Evolutionary conservation across 2,888 invertebrate species (phyloP).

Genomic region (Dione vanillae): DNA sequence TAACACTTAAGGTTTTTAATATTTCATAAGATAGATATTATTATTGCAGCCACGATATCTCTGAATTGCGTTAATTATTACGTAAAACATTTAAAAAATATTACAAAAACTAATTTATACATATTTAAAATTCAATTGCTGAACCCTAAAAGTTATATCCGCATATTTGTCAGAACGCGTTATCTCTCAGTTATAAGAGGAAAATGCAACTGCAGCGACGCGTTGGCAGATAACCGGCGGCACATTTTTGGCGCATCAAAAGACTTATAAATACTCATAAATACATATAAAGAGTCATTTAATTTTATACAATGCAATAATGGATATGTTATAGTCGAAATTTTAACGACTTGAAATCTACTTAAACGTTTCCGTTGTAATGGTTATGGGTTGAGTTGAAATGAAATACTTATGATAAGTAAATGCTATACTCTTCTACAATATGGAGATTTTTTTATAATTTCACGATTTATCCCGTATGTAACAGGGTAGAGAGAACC

Average conservation of each 20-base stretch:
- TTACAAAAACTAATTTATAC: not conserved
- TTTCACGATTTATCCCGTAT: too few relatives aligned
- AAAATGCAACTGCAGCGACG: conserved; percentile 41
- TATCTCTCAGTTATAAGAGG: conserved; percentile 43
- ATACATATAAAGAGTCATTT: conserved; percentile 31
- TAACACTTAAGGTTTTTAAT: too few relatives aligned
- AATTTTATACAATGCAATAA: conserved; percentile 35
- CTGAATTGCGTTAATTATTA: too few relatives aligned
- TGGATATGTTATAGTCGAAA: not conserved
- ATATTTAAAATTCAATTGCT: not conserved
- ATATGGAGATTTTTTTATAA: too few relatives aligned
- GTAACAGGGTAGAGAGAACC: too few relatives aligned
- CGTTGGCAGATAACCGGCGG: conserved; percentile 36
- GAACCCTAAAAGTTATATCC: conserved; percentile 41
- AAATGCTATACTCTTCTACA: not conserved
- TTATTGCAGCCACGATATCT: too few relatives aligned
- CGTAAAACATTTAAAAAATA: not conserved
- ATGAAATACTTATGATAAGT: conserved; percentile 9
- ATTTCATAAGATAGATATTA: too few relatives aligned
- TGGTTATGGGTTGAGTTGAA: conserved; percentile 9
- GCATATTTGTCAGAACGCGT: conserved; percentile 44
- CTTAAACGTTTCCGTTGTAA: conserved; percentile 14
- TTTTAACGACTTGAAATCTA: conserved; percentile 10
- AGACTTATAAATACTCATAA: conserved; percentile 32
- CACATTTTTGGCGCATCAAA: conserved; percentile 39